These are phyloP conservation scores for Pachypsylla venusta DNA, from an alignment of 1,140 invertebrate species.

Conservation along the genomic window DNA sequence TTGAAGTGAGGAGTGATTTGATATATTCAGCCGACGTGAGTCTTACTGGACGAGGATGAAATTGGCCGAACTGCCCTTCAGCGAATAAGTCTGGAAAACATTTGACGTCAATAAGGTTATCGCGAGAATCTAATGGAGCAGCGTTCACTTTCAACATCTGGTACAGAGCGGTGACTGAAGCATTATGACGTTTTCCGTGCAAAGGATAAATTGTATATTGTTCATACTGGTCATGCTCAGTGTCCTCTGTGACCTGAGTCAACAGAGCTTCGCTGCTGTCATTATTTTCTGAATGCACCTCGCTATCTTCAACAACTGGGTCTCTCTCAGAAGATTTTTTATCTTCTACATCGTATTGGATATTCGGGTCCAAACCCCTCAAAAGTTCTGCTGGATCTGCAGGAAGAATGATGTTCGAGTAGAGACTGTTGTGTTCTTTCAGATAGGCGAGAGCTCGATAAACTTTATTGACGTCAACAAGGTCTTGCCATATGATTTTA, in stretches of 20 bases:
- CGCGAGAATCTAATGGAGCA: slow-evolving; percentile 8
- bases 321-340: background rate
- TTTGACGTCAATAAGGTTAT: slow-evolving; percentile 23
- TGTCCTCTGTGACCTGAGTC: background rate
- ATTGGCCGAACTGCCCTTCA: slow-evolving; percentile 23
- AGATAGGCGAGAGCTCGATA: slow-evolving; percentile 17
- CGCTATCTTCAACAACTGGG: no score
- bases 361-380: background rate
- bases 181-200: slow-evolving; percentile 24
- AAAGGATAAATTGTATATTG: slow-evolving; percentile 27
- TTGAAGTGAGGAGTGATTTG: slow-evolving; percentile 24
- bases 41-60: slow-evolving; percentile 17
- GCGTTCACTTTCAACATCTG: slow-evolving; percentile 26
- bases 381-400: background rate
- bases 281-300: no score
- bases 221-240: slow-evolving; percentile 18
- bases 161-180: slow-evolving; percentile 23
- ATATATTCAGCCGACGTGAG: slow-evolving; percentile 24
- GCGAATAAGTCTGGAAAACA: slow-evolving; percentile 28
- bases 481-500: slow-evolving; percentile 21
- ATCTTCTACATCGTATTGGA: background rate
- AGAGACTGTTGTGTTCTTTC: slow-evolving; percentile 21
- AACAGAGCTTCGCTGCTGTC: background rate
- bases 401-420: slow-evolving; percentile 22
- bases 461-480: slow-evolving; percentile 20